These are phyloP conservation scores for Ips typographus DNA, from an alignment of 1,140 invertebrate species.

Conservation along the genomic window DNA sequence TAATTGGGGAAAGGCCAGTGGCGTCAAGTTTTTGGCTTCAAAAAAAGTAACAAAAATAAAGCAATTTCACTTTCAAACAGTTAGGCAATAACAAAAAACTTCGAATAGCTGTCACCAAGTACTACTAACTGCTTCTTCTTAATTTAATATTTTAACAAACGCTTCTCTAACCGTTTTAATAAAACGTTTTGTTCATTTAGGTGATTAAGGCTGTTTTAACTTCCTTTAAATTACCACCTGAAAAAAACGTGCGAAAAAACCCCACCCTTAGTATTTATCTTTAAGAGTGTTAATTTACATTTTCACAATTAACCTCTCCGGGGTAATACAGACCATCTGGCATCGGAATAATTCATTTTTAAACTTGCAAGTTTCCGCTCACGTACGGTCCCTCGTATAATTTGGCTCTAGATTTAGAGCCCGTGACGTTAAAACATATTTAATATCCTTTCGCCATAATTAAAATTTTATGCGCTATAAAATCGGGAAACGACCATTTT, in stretches of 20 bases:
- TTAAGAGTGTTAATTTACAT: constrained; percentile 18
- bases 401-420: constrained; percentile 14
- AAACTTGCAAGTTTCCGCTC: constrained; percentile 23
- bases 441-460: constrained; percentile 19
- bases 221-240: neutral
- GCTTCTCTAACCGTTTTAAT: too few relatives aligned
- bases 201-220: too few relatives aligned
- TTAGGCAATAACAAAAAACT: too few relatives aligned
- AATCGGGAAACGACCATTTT: constrained; percentile 9
- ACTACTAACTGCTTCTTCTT: too few relatives aligned
- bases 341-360: constrained; percentile 18
- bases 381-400: constrained; percentile 15
- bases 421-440: constrained; percentile 21
- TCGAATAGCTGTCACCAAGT: too few relatives aligned
- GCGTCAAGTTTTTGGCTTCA: too few relatives aligned
- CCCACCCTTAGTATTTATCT: constrained; percentile 6
- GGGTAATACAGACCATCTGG: constrained; percentile 18
- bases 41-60: too few relatives aligned
- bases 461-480: constrained; percentile 18
- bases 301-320: constrained; percentile 13
- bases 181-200: too few relatives aligned
- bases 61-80: too few relatives aligned
- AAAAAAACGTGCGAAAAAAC: neutral
- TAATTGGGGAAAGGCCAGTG: too few relatives aligned
- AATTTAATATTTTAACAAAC: too few relatives aligned